These are phyloP conservation scores for Trimorus sp. DNA, from an alignment of 2,888 invertebrate species.

Conservation along the genomic window DNA sequence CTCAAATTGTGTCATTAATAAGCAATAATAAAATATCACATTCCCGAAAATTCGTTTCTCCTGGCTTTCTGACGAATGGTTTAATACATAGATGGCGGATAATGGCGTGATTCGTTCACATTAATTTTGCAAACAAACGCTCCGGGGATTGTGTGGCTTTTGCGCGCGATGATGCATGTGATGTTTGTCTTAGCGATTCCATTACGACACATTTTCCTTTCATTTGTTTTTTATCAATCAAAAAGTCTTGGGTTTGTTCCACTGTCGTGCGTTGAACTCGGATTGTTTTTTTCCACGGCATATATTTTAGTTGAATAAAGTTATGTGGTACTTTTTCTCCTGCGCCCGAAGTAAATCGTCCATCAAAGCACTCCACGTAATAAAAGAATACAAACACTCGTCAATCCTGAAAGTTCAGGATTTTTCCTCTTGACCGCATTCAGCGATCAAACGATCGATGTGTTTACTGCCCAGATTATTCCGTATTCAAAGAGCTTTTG, in stretches of 20 bases:
- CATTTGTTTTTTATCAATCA: conserved; percentile 45
- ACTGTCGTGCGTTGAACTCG: conserved; percentile 28
- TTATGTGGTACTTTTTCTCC: conserved; percentile 53
- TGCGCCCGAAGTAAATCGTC: conserved; percentile 46
- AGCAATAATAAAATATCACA: conserved; percentile 15
- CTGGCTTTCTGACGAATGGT: neutral
- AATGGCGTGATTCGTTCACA: conserved; percentile 2
- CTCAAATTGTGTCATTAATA: conserved; percentile 25
- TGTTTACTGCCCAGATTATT: conserved; percentile 61
- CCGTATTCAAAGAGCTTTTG: conserved; percentile 55
- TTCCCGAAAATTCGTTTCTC: conserved; percentile 15
- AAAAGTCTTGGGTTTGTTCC: conserved; percentile 20
- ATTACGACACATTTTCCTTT: conserved; percentile 35
- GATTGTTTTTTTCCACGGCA: conserved; percentile 33
- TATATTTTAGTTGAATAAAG: conserved; percentile 44
- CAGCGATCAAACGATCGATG: conserved; percentile 61
- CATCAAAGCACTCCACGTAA: conserved; percentile 58
- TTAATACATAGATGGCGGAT: conserved; percentile 7
- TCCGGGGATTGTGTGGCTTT: conserved; percentile 11
- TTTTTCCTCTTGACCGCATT: conserved; percentile 52
- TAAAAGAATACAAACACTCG: conserved; percentile 66
- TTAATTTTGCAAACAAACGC: conserved; percentile 31
- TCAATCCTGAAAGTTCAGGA: conserved; percentile 61
- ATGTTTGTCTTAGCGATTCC: conserved; percentile 40
- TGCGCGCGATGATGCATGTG: conserved; percentile 24